phyloP scores from a whole-genome alignment of 2,113 vertebrate genomes.

The Cyanoramphus novaezelandiae region DNA sequence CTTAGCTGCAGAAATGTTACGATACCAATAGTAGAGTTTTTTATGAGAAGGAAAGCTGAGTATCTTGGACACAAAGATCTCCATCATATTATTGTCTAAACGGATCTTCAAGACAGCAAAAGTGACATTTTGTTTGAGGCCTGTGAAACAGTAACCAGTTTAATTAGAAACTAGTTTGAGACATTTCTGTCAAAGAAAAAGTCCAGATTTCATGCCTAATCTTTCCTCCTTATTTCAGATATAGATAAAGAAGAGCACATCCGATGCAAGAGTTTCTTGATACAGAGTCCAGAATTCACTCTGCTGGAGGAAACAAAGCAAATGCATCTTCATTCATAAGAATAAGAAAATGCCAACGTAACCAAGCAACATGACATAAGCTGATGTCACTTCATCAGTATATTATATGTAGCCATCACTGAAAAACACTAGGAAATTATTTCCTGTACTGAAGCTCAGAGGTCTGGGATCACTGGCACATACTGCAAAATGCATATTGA shows the following conservation, averaged over 20 bases:
- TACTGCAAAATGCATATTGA: accelerated
- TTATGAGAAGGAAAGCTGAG: background rate
- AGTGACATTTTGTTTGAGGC: background rate
- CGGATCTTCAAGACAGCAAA: background rate
- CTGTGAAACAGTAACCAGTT: background rate
- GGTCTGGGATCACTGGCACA: no score
- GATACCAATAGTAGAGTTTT: background rate
- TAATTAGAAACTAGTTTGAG: background rate
- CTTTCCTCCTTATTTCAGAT: background rate
- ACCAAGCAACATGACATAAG: background rate
- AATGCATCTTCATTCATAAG: background rate
- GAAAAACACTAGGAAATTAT: background rate
- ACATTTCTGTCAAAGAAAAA: background rate
- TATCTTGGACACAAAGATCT: background rate
- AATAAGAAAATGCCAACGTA: accelerated
- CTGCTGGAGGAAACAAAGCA: background rate
- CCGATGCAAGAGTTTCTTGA: background rate
- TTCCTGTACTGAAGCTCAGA: background rate
- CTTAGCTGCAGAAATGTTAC: background rate
- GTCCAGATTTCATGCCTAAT: background rate
- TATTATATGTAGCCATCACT: background rate
- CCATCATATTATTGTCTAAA: accelerated
- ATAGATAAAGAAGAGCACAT: background rate
- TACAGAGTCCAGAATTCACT: accelerated
- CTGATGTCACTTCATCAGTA: background rate